A percentile compares a stretch with the other conserved stretches of the same genome.
Conservation (phyloP, 2,888 invertebrate genomes). For the Abrostola triplasia region DNA sequence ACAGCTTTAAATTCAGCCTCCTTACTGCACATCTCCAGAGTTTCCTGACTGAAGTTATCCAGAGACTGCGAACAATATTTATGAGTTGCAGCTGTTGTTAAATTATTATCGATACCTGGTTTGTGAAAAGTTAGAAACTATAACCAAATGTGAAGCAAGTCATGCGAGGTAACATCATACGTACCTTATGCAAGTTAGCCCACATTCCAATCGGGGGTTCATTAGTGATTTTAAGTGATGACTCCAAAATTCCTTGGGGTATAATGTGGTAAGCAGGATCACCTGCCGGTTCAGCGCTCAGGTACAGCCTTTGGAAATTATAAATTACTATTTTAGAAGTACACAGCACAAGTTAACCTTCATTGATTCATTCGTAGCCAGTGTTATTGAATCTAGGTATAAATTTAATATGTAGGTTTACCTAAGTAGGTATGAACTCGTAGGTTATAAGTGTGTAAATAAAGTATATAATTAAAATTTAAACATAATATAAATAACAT, state of each 20-base stretch:
- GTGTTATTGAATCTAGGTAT: too few species aligned
- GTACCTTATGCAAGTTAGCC: constrained; percentile 96
- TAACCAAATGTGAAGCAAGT: too few species aligned
- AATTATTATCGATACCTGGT: too few species aligned
- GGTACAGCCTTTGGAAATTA: constrained; percentile 88
- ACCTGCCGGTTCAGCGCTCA: constrained; percentile 96
- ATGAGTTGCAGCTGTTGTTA: too few species aligned
- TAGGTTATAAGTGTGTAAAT: too few species aligned
- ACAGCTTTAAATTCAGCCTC: constrained; percentile 97
- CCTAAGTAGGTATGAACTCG: too few species aligned
- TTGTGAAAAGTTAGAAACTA: too few species aligned
- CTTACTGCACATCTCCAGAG: constrained; percentile 96
- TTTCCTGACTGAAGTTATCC: constrained; percentile 97
- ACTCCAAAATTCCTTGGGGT: constrained; percentile 96
- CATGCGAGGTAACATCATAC: not conserved
- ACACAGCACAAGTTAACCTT: too few species aligned
- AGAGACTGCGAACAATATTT: constrained; percentile 87
- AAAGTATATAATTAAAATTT: too few species aligned
- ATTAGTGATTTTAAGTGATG: constrained; percentile 98
- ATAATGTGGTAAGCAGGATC: constrained; percentile 90
- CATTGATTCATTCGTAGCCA: too few species aligned
- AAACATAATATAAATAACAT: too few species aligned
- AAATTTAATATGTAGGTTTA: too few species aligned
- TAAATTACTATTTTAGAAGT: constrained; percentile 54
- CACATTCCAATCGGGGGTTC: constrained; percentile 98